Base-by-base conservation (phyloP, 1,140 invertebrate species). In the Dreissena polymorpha region DNA sequence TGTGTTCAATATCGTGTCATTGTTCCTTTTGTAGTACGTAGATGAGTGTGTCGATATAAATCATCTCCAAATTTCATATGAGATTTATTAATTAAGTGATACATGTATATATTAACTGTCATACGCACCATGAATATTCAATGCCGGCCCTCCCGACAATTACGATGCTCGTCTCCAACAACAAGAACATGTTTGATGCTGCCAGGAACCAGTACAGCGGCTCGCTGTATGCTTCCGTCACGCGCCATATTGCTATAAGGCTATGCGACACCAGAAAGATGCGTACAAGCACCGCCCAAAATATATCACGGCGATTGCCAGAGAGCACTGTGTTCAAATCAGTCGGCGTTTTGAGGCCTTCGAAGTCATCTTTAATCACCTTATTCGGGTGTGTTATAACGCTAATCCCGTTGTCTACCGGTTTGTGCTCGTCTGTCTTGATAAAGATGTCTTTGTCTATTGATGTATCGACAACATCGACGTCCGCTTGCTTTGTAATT, bases 221-320 rank as follows among this genome's bases (percentile, higher is more conserved):
- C 25, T 86, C 71, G 8, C 69, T 65, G 68, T 84, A 86, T 0
- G 80, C 75, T 21, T 84, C 79, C 21, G 80, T 75, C 50, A 89
- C 86, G n/a, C 86, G 69, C 86, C 88, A 88, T 13, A 90, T 85
- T 1, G 86, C 82, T 29, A 89, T 25, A 8, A 88, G 49, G 39
- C 83, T 86, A 69, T 90, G 88, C 29, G 85, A 39, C 13, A 84
- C 57, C 73, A 90, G 82, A 1, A 85, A 63, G 2, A 86, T 13
- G 53, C 89, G 67, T n/a, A 87, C 86, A 29, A 85, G 60, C 16
- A 88, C 18, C 7, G 89, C 88, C 83, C 85, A 80, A 7, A 90
- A 57, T 14, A 87, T 86, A n/a, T 50, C 64, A 3, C 76, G 49
- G 27, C 39, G 25, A 16, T 77, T 77, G 14, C 75, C 49, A 29